phyloP scores from a whole-genome alignment of 2,797 vertebrate genomes.

The Pempheris klunzingeri region DNA sequence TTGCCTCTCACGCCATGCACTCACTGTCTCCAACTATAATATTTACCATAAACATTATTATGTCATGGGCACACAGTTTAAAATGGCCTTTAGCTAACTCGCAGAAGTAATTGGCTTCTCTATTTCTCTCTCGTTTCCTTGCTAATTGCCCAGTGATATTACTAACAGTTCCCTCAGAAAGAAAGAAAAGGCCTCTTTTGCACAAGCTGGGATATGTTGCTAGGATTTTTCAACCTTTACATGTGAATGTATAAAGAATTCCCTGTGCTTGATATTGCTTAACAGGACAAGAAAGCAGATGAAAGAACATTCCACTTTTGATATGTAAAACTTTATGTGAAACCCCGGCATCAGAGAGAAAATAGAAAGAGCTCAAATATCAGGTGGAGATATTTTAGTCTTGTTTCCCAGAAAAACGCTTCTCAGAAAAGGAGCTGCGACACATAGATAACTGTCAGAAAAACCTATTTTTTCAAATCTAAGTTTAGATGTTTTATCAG shows the following conservation, averaged over 20 bases:
- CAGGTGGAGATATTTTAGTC: constrained; percentile 75
- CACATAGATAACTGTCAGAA: constrained; percentile 43
- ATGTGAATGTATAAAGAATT: constrained; percentile 73
- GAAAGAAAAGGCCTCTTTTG: constrained; percentile 82
- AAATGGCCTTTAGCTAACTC: constrained; percentile 93
- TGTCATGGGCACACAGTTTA: constrained; percentile 93
- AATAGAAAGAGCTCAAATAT: constrained; percentile 75
- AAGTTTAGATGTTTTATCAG: constrained; percentile 39
- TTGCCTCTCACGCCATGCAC: constrained; percentile 86
- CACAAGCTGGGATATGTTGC: constrained; percentile 78
- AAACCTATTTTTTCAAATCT: constrained; percentile 32
- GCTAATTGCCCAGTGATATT: constrained; percentile 90
- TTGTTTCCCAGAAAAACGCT: constrained; percentile 67
- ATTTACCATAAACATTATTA: constrained; percentile 95
- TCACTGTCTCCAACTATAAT: constrained; percentile 89
- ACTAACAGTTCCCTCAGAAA: constrained; percentile 84
- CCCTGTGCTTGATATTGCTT: constrained; percentile 77
- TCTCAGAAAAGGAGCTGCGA: constrained; percentile 46
- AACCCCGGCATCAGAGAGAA: constrained; percentile 69
- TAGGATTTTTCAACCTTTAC: constrained; percentile 77
- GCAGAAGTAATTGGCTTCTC: constrained; percentile 91
- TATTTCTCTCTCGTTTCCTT: constrained; percentile 89
- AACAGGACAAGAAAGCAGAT: constrained; percentile 75
- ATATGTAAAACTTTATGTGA: constrained; percentile 78
- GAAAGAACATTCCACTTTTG: constrained; percentile 77